Conservation (phyloP, 2,888 invertebrate genomes). For the Pseudococcus jackbeardsleyi region DNA sequence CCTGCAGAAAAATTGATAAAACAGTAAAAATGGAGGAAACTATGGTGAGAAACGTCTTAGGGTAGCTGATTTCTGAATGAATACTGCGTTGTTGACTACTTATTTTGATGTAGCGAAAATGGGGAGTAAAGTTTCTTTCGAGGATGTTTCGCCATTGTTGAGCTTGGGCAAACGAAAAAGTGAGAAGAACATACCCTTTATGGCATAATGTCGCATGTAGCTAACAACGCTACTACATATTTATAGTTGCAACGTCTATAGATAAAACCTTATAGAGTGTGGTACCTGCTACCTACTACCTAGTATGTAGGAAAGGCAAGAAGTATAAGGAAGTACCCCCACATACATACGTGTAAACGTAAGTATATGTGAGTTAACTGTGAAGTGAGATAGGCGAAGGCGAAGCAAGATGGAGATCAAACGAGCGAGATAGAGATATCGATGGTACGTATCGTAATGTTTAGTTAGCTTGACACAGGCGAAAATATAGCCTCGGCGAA, state of each 20-base stretch:
- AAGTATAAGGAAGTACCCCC: background rate
- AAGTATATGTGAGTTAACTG: background rate
- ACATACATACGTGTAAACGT: background rate
- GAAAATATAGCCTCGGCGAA: constrained; percentile 29
- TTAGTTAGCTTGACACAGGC: constrained; percentile 34
- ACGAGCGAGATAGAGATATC: background rate
- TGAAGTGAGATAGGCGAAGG: background rate
- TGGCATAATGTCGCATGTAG: constrained; percentile 28
- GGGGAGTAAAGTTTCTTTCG: background rate
- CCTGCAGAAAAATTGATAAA: no score
- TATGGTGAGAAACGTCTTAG: background rate
- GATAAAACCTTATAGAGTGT: background rate
- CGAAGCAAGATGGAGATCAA: background rate
- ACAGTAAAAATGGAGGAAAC: background rate
- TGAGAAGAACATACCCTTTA: constrained; percentile 12
- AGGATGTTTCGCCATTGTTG: background rate
- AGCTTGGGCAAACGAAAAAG: background rate
- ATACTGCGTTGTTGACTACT: background rate
- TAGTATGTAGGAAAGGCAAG: background rate
- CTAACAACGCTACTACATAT: constrained; percentile 29
- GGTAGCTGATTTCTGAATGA: background rate
- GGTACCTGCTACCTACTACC: background rate
- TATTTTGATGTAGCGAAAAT: background rate
- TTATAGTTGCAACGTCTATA: constrained; percentile 5
- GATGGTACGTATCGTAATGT: constrained; percentile 39